Evolutionary conservation across 2,888 invertebrate species (phyloP), one percentile per base, ranked within the genome.

Genomic region (Eremobia ochroleuca): DNA sequence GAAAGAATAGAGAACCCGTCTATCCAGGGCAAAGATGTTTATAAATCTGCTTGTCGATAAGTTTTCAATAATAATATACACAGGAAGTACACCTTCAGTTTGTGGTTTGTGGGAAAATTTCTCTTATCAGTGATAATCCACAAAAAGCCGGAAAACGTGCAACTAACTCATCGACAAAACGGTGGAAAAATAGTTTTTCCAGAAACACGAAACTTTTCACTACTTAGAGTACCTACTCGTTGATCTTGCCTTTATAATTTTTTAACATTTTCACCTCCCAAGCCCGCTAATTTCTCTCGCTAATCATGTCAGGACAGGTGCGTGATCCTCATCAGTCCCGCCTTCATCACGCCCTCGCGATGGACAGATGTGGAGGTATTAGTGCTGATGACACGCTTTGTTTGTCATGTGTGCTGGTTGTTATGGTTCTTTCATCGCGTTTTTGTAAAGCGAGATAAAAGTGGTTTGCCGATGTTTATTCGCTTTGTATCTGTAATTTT

Each of bases 251-350:
- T 58, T 31, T n/a, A 31, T 31, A 8, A 31, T 31, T 31, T 5
- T 59, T 37, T 5, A 4, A 9, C 15, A 11, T 3, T 31, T 37
- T 1, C 4, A 4, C 13, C 15, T 55, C 28, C 37, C 6, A 37
- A 67, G 13, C 31, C 70, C 34, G 52, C 34, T 69, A 70, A 83
- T 72, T 79, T 34, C 25, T 18, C 46, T 37, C 40, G 11, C 62
- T 58, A 64, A 73, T 66, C 52, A 68, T 13, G n/a, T 46, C 71
- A 73, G 62, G 66, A 64, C 83, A 81, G 85, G 73, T 84, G 83
- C 18, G 69, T 70, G 84, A 69, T 72, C 84, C 71, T 46, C 69
- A 79, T 62, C 72, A 61, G 76, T 72, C 65, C 5, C 55, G 34
- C 77, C 18, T 4, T 66, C 49, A n/a, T 11, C 9, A 11, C 21